Evolutionary conservation across 2,888 invertebrate species (phyloP).

Genomic region (Pharmacophagus antenor): DNA sequence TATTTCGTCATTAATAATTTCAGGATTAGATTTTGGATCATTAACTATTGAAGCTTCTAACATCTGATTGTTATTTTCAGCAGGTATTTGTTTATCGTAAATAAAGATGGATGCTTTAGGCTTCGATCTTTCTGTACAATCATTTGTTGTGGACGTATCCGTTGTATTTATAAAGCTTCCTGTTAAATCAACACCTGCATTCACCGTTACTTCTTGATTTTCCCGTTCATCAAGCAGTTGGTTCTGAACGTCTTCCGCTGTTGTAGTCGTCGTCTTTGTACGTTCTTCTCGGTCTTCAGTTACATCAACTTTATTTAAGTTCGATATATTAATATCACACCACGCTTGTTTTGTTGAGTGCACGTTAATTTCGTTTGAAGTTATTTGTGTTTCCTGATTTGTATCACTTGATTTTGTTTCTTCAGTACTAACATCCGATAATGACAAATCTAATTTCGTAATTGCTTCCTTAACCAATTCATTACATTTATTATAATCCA

Average conservation of each 20-base stretch:
- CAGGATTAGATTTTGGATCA: background rate
- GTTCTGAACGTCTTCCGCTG: background rate
- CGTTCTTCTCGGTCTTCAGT: background rate
- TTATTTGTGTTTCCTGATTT: background rate
- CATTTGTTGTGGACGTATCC: background rate
- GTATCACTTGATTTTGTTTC: background rate
- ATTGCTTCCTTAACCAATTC: background rate
- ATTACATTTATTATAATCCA: slow-evolving; percentile 32
- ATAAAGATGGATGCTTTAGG: background rate
- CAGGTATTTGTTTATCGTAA: background rate
- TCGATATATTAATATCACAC: too few relatives aligned
- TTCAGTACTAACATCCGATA: background rate
- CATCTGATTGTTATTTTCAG: background rate
- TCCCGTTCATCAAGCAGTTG: background rate
- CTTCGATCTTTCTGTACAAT: background rate
- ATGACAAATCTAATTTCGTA: background rate
- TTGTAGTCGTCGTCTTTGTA: background rate
- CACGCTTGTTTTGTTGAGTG: background rate
- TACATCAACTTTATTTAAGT: background rate
- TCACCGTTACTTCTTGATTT: too few relatives aligned
- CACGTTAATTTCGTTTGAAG: background rate
- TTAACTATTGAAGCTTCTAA: background rate
- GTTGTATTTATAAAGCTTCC: background rate
- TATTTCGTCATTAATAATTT: background rate
- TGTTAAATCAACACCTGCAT: background rate